A percentile compares a stretch with the other conserved stretches of the same genome.
Evolutionary conservation across 2,797 vertebrate species (phyloP).

Genomic region (Alosa sapidissima): DNA sequence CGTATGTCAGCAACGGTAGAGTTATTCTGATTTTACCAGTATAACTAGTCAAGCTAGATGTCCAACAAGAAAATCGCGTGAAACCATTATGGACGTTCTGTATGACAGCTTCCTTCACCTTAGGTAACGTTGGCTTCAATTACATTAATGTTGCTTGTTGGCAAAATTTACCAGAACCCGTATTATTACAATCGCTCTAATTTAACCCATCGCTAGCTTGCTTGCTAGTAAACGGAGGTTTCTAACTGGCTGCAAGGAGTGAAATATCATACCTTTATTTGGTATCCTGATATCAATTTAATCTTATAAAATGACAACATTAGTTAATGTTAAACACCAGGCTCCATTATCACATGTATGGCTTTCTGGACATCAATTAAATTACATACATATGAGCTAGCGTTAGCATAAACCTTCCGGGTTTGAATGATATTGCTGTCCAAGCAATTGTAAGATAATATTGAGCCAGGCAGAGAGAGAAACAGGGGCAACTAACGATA

Average conservation of each 20-base stretch:
- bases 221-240: background rate
- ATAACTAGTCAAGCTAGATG: background rate
- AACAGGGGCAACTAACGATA: background rate
- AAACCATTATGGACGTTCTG: background rate
- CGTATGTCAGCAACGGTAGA: background rate
- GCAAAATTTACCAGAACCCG: background rate
- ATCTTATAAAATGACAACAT: background rate
- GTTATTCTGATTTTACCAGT: background rate
- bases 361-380: background rate
- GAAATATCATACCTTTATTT: background rate
- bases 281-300: background rate
- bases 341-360: background rate
- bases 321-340: background rate
- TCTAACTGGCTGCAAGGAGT: background rate
- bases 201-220: background rate
- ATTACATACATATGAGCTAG: background rate
- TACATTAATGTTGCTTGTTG: background rate
- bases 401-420: conserved; percentile 30
- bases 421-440: conserved; percentile 16
- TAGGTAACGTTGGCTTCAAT: background rate
- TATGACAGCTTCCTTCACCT: background rate
- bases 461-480: background rate
- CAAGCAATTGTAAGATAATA: conserved; percentile 5
- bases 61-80: background rate
- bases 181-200: too few species aligned